Conservation (phyloP, 1,140 invertebrate species). For the Archivesica marissinica region DNA sequence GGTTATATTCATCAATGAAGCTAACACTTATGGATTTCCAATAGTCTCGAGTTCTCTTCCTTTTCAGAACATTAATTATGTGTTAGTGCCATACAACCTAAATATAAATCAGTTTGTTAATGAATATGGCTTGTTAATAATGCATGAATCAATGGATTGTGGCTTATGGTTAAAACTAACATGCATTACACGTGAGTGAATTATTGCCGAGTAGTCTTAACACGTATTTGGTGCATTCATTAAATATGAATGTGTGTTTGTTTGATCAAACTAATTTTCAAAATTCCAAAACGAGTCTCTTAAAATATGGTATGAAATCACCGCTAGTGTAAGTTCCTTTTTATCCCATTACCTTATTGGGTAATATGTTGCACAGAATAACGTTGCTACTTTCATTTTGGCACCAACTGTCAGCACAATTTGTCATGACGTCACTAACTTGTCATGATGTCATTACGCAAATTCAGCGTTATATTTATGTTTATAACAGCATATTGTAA, state of each 20-base stretch:
- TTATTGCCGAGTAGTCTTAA: not conserved
- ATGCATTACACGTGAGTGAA: not conserved
- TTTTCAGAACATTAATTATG: not conserved
- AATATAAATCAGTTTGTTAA: constrained; percentile 17
- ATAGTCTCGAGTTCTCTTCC: not conserved
- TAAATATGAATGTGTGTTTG: not conserved
- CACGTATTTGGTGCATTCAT: not conserved
- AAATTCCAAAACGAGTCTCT: too few species aligned
- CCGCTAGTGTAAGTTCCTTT: too few species aligned
- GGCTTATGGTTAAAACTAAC: not conserved
- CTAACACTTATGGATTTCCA: constrained; percentile 1
- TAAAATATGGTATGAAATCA: too few species aligned
- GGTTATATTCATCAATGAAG: not conserved
- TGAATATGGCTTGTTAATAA: constrained; percentile 22
- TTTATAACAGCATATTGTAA: too few species aligned
- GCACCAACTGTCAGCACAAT: too few species aligned
- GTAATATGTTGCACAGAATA: too few species aligned
- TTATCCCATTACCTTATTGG: too few species aligned
- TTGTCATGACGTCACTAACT: too few species aligned
- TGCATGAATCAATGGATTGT: not conserved
- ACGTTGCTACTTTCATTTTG: too few species aligned
- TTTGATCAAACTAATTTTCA: too few species aligned
- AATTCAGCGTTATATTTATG: too few species aligned
- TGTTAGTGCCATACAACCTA: constrained; percentile 3
- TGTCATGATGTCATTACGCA: too few species aligned